Evolutionary conservation across 1,140 invertebrate species (phyloP).

Genomic region (Drosophila prosaltans): DNA sequence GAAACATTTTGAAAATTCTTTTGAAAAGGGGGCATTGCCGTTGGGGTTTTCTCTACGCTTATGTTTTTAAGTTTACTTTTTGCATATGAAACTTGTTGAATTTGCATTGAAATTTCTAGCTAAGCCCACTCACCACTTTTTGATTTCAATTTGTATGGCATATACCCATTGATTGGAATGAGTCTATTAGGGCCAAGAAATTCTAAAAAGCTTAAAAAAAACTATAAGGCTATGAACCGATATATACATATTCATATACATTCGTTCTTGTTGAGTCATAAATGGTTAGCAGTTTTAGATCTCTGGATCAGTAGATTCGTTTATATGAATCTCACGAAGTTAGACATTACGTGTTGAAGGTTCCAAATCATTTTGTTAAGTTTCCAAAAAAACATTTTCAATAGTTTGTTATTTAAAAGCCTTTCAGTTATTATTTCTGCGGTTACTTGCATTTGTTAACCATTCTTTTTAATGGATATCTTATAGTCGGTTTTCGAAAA

Average conservation of each 20-base stretch:
- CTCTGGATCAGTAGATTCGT: no score
- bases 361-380: no score
- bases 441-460: no score
- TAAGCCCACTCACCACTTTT: neutral
- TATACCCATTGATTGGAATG: neutral
- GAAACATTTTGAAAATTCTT: neutral
- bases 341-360: no score
- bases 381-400: no score
- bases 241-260: no score
- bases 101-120: neutral
- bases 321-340: no score
- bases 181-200: neutral
- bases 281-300: no score
- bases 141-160: neutral
- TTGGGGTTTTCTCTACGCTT: neutral
- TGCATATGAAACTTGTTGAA: neutral
- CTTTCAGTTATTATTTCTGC: no score
- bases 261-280: no score
- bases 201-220: neutral
- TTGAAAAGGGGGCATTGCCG: neutral
- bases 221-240: no score
- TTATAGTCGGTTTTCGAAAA: neutral
- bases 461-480: neutral
- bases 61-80: neutral
- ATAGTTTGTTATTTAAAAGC: no score